phyloP scores from a whole-genome alignment of 2,113 vertebrate genomes.

The Peucedramus taeniatus region DNA sequence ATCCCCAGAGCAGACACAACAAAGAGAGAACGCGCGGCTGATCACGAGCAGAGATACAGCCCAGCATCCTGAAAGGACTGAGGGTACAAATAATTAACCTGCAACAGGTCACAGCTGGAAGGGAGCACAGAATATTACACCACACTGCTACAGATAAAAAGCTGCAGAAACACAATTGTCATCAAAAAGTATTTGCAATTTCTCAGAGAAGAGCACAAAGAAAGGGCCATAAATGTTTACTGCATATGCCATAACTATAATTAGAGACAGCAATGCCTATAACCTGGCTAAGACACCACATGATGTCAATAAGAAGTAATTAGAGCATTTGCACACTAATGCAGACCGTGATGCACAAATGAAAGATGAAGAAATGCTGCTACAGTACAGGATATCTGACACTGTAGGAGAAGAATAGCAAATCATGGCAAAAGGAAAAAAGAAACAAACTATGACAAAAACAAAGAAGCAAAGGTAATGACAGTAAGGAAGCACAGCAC shows the following conservation, averaged over 20 bases:
- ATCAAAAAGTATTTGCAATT: background rate
- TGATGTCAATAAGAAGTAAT: background rate
- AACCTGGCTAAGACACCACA: background rate
- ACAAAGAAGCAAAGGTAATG: background rate
- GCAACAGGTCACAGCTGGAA: background rate
- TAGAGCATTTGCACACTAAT: background rate
- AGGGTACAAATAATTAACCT: slow-evolving; percentile 19
- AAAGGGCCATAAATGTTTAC: background rate
- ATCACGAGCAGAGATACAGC: background rate
- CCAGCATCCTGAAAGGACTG: background rate
- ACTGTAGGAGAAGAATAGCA: background rate
- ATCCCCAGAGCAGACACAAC: background rate
- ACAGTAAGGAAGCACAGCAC: background rate
- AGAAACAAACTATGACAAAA: background rate
- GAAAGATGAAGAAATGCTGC: background rate
- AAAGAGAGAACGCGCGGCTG: background rate
- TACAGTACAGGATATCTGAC: background rate
- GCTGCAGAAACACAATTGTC: background rate
- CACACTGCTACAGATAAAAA: background rate
- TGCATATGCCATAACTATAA: background rate
- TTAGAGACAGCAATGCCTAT: background rate
- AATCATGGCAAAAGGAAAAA: background rate
- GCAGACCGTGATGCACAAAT: background rate
- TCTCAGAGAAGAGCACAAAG: background rate
- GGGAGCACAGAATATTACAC: background rate